A percentile compares a stretch with the other conserved stretches of the same genome.
Conservation (phyloP, 2,113 vertebrate species). For the Ploceus nigricollis region DNA sequence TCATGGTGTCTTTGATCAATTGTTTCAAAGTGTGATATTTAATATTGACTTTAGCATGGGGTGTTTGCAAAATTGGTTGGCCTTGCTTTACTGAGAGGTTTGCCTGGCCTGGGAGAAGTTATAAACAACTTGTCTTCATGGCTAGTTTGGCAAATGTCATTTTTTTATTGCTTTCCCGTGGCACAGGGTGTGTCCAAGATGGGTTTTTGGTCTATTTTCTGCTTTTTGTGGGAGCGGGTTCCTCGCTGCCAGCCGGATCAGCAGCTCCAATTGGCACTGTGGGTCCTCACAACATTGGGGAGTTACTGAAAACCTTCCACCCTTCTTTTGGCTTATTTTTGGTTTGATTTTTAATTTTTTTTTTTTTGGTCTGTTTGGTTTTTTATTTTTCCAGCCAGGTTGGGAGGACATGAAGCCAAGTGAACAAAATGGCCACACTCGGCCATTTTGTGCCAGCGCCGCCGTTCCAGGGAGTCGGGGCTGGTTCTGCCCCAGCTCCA, state of each 20-base stretch:
- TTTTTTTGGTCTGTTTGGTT: background rate
- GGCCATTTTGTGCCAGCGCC: slow-evolving; percentile 59
- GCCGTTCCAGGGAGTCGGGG: background rate
- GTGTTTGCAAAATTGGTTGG: background rate
- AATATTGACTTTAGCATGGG: background rate
- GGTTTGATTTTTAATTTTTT: background rate
- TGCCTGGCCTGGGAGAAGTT: background rate
- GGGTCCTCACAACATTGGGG: fast-evolving
- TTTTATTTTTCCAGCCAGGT: background rate
- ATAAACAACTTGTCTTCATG: background rate
- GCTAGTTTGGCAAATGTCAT: background rate
- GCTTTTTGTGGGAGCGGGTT: background rate
- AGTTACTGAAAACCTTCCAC: background rate
- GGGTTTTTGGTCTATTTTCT: background rate
- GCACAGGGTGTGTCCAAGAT: background rate
- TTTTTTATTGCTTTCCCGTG: background rate
- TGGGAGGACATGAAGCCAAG: background rate
- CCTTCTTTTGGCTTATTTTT: fast-evolving
- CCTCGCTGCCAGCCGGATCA: fast-evolving
- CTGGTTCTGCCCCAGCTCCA: background rate
- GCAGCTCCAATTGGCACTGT: fast-evolving
- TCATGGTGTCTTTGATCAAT: background rate
- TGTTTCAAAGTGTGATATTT: background rate
- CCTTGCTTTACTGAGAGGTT: background rate
- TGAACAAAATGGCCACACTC: slow-evolving; percentile 60